Evolutionary conservation across 2,888 invertebrate species (phyloP).

Genomic region (Automeris io): DNA sequence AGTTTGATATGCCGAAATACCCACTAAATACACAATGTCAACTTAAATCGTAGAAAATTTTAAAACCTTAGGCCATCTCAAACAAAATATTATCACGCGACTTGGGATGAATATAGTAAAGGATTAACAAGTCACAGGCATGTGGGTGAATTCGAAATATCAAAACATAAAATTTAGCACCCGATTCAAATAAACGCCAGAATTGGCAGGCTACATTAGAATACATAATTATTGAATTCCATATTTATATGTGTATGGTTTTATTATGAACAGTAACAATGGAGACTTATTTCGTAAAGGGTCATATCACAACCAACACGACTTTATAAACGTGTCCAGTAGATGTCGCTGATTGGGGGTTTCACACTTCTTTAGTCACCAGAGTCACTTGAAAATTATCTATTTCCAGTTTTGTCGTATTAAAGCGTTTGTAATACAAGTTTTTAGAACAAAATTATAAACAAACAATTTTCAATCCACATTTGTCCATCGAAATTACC

Average conservation of each 20-base stretch:
- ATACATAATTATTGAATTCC: slow-evolving; percentile 18
- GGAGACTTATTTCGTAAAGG: slow-evolving; percentile 26
- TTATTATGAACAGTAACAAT: slow-evolving; percentile 30
- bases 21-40: slow-evolving; percentile 48
- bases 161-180: slow-evolving; percentile 40
- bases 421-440: background rate
- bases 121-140: slow-evolving; percentile 30
- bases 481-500: background rate
- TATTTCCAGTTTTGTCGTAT: background rate
- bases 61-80: slow-evolving; percentile 30
- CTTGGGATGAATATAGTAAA: slow-evolving; percentile 15
- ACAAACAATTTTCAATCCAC: slow-evolving; percentile 3
- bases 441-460: slow-evolving; percentile 6
- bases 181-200: slow-evolving; percentile 35
- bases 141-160: slow-evolving; percentile 45
- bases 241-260: no score
- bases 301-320: slow-evolving; percentile 60
- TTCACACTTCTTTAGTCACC: background rate
- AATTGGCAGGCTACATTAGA: slow-evolving; percentile 28
- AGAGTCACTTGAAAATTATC: background rate
- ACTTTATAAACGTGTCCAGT: slow-evolving; percentile 33
- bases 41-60: slow-evolving; percentile 22
- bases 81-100: slow-evolving; percentile 11
- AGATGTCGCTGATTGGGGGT: slow-evolving; percentile 34
- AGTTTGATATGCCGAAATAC: slow-evolving; percentile 35